Base-by-base conservation (phyloP, 1,140 invertebrate species). In the Heliconius eleuchia region DNA sequence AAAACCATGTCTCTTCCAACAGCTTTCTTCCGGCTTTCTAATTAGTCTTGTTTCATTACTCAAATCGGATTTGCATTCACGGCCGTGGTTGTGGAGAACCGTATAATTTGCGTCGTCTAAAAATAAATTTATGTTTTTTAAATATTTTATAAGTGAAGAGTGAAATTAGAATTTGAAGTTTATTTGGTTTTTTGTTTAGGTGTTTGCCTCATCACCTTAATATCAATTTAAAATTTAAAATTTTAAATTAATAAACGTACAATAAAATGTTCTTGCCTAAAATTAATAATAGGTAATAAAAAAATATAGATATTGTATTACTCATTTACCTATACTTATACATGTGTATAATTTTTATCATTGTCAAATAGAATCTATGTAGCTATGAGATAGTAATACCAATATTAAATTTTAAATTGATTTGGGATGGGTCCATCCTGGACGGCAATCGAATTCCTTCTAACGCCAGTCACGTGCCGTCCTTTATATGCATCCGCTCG, bases 11-110 rank as follows among this genome's bases (percentile, higher is more conserved):
- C 66, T 75, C 50, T 70, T 42, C 16, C 16, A 39, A 50, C 39
- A 76, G 42, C 75, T 79, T 76, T 52, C 78, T 76, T 77, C 46
- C 70, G 78, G 77, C 42, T 77, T 82, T 80, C 87, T 90, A 90
- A 89, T 90, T 89, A 88, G 86, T 85, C 83, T 81, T 84, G 82
- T 89, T 91, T 91, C 87, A 91, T 91, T 90, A 89, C 86, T 87
- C 84, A 89, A 91, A 91, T 90, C 89, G 83, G 87, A 89, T 91
- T 90, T 87, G 84, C 85, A 86, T 91, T 87, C 84, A 80, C 85
- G 85, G 84, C 85, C 87, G 83, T 77, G 87, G 85, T 85, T 86
- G 79, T 85, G 86, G 88, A 89, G 82, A 83, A 85, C 79, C 79
- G 84, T 83, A 86, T 89, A 91, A 90, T 90, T 89, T 88, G 86